Evolutionary conservation across 2,888 invertebrate species (phyloP), one percentile per base, ranked within the genome.

Genomic region (Watsonalla binaria): DNA sequence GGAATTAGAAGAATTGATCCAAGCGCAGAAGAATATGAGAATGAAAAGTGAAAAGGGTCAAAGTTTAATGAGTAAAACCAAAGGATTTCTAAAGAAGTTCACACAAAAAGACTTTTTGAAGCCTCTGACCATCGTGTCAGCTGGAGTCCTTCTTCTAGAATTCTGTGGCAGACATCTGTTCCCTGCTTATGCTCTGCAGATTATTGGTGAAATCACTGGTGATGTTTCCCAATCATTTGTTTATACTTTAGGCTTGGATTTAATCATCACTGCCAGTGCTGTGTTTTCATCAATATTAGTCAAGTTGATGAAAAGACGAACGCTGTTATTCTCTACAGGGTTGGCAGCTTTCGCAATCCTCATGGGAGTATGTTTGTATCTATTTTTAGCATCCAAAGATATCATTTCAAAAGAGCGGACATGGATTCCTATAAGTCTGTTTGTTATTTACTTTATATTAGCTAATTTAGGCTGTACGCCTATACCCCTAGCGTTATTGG

Each of bases 381-480:
- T 82, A 2, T 80, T 73, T 42, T 60, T 84, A 47, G 63, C 58
- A 6, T 63, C 71, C 9, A 63, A 54, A 37, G 63, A 54, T 0
- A 56, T 74, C 0, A 63, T 82, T 13, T 55, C 79, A 0, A 69
- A 67, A 6, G 65, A 68, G 5, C 66, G 61, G 15, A 42, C 70
- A 0, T 76, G 74, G 72, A 64, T 84, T 52, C 72, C 82, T 0
- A 56, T 80, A 34, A 46, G 60, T 0, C 48, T 86, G 9, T 80
- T 84, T 24, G 66, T 71, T 0, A 33, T 72, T 0, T 86, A 78
- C 56, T 82, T 83, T 47, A 64, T 83, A 14, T 55, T 84, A 14
- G 70, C 70, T 0, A 87, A 85, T 59, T 72, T 86, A 15, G 87
- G 86, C 1, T 81, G 83, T 52, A 77, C 82, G 6, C 76, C 82